These are phyloP conservation scores for Idaea aversata DNA, from an alignment of 2,888 invertebrate species.

Conservation along the genomic window DNA sequence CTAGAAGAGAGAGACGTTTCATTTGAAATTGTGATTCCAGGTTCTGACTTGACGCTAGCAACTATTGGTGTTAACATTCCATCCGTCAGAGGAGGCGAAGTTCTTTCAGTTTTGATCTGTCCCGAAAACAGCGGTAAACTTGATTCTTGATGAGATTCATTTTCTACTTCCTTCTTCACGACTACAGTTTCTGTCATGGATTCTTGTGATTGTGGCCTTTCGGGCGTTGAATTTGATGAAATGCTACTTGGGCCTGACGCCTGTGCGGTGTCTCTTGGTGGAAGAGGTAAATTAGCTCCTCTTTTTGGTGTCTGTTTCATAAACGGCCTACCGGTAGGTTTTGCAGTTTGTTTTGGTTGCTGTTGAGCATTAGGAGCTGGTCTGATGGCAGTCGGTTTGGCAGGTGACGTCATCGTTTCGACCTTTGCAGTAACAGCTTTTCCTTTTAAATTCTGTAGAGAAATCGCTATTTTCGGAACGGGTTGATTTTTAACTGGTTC, in stretches of 20 bases:
- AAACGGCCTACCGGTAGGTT: conserved; percentile 51
- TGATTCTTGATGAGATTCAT: conserved; percentile 37
- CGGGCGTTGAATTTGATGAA: conserved; percentile 28
- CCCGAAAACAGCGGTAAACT: conserved; percentile 55
- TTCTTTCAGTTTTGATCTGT: conserved; percentile 64
- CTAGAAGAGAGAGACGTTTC: conserved; percentile 9
- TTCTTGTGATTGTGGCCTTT: conserved; percentile 47
- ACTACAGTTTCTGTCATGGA: conserved; percentile 49
- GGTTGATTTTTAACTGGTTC: conserved; percentile 22
- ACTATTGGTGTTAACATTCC: conserved; percentile 52
- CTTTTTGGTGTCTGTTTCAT: conserved; percentile 72
- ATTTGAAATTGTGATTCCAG: conserved; percentile 35
- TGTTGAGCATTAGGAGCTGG: conserved; percentile 37
- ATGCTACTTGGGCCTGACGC: conserved; percentile 22
- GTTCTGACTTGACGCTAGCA: conserved; percentile 62
- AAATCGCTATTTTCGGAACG: conserved; percentile 19
- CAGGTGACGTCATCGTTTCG: conserved; percentile 35
- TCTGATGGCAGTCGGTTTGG: conserved; percentile 32
- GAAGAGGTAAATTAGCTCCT: conserved; percentile 46
- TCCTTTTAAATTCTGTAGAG: conserved; percentile 46
- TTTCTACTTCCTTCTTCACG: conserved; percentile 62
- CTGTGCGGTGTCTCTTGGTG: conserved; percentile 37
- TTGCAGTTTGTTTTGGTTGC: conserved; percentile 32
- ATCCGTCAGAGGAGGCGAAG: conserved; percentile 48
- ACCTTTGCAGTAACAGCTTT: conserved; percentile 40